Conservation (phyloP, 1,140 invertebrate species). For the Cecropterus lyciades region DNA sequence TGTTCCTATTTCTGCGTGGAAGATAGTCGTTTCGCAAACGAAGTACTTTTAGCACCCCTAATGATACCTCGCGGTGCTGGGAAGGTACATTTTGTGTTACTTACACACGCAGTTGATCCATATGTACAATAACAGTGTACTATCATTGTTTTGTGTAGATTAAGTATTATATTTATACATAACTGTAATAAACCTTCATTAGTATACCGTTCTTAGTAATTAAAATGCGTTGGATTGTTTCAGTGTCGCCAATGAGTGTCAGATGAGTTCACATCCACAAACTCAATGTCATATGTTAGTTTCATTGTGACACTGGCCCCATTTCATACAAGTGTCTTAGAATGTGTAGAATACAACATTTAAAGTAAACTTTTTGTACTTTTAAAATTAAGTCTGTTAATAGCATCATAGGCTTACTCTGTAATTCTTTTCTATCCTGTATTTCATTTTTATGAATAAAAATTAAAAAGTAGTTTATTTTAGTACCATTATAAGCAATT, state of each 20-base stretch:
- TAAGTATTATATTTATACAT: conserved; percentile 44
- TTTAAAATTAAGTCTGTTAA: too few species aligned
- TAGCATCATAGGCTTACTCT: too few species aligned
- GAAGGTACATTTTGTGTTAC: conserved; percentile 64
- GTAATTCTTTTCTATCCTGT: too few species aligned
- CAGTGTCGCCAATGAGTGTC: conserved; percentile 40
- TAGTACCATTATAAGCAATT: too few species aligned
- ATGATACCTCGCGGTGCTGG: conserved; percentile 70
- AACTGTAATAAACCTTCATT: conserved; percentile 39
- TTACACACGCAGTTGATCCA: conserved; percentile 38
- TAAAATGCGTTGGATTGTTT: conserved; percentile 42
- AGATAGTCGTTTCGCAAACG: conserved; percentile 69
- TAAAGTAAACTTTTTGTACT: too few species aligned
- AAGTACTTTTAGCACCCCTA: conserved; percentile 71
- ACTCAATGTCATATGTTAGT: conserved; percentile 52
- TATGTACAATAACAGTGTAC: conserved; percentile 63
- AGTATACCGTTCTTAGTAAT: conserved; percentile 38
- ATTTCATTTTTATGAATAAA: too few species aligned
- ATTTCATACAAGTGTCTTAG: conserved; percentile 34
- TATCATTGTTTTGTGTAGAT: conserved; percentile 75
- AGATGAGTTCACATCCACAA: conserved; percentile 46
- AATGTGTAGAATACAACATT: conserved; percentile 5
- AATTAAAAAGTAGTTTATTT: too few species aligned
- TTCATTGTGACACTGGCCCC: conserved; percentile 52
- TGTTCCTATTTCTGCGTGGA: conserved; percentile 72